Base-by-base conservation (phyloP, 2,888 invertebrate species). In the Limulus polyphemus region DNA sequence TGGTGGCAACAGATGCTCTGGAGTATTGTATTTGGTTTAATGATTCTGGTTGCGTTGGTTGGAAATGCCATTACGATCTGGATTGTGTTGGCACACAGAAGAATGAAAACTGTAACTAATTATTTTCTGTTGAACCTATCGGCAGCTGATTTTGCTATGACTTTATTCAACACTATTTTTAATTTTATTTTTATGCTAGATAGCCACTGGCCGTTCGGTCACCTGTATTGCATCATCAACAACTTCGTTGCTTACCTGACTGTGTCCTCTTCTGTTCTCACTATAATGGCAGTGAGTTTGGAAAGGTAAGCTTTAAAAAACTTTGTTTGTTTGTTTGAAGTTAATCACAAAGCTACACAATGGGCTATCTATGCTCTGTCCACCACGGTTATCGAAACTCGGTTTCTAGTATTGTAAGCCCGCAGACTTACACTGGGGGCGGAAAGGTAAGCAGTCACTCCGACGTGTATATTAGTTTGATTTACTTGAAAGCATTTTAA, bases 11-110 rank as follows among this genome's bases (percentile, higher is more conserved):
- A 76, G 59, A 80, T 87, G 60, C 81, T 84, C 56, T 91, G 90
- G 87, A 84, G 85, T 55, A 78, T 84, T 12, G 78, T 88, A 14
- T 91, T 89, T 71, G 81, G 84, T 0, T 77, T 83, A 46, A 90
- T 91, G 85, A 79, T 91, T 54, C 77, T 85, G 11, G 83, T 87
- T 4, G 88, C 90, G 1, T 85, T 88, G 55, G 85, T 87, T 1
- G 94, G 94, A 32, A 94, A 94, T 73, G 82, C 86, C 54, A 88
- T 92, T 65, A 93, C 94, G 58, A 88, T 93, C 70, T 94, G 93
- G 94, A 93, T 94, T 71, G 90, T 94, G 4, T 65, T 80, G 32
- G 68, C 68, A 11, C 67, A 70, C 49, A 56, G 68, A 10, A 47
- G 67, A 14, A 70, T 70, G 70, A 58, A 69, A 17, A 70, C 67